Evolutionary conservation across 1,140 invertebrate species (phyloP), one percentile per base, ranked within the genome.

Genomic region (Pogonognathellus flavescens): DNA sequence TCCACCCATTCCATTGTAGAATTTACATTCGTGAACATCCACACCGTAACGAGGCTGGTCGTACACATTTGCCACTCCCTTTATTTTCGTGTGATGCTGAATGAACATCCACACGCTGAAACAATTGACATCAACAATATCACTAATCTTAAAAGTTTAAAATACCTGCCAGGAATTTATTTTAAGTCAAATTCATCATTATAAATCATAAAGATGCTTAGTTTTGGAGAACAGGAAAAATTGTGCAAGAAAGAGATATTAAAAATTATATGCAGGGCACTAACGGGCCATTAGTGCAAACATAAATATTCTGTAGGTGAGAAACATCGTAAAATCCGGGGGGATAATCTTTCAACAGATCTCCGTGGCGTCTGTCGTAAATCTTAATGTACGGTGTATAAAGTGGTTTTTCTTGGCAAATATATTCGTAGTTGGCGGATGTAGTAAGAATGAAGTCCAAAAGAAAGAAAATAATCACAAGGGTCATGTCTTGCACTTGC

Each of bases 211-310:
- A n/a, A n/a, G n/a, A n/a, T n/a, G n/a, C n/a, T n/a, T n/a, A n/a
- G n/a, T n/a, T n/a, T n/a, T n/a, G n/a, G n/a, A n/a, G n/a, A n/a
- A n/a, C n/a, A n/a, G n/a, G n/a, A n/a, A n/a, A n/a, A n/a, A n/a
- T n/a, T n/a, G n/a, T n/a, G n/a, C n/a, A n/a, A n/a, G n/a, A n/a
- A n/a, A n/a, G n/a, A n/a, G n/a, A n/a, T n/a, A n/a, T n/a, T n/a
- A n/a, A n/a, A n/a, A n/a, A n/a, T n/a, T n/a, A n/a, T n/a, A n/a
- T n/a, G n/a, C n/a, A n/a, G n/a, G n/a, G n/a, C n/a, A 13, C 66
- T 49, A 41, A 72, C 66, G 66, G 66, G 14, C 66, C 66, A 49
- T 72, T 72, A 13, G 13, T 49, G 31, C 66, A 72, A 7, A 72
- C 66, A 14, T 72, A 72, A 5, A 72, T 49, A 16, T 72, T 72